Percentiles rank a stretch among this genome's conserved stretches.
phyloP scores from a whole-genome alignment of 92 coral and sea anemone species.

The Meandrina meandrites region DNA sequence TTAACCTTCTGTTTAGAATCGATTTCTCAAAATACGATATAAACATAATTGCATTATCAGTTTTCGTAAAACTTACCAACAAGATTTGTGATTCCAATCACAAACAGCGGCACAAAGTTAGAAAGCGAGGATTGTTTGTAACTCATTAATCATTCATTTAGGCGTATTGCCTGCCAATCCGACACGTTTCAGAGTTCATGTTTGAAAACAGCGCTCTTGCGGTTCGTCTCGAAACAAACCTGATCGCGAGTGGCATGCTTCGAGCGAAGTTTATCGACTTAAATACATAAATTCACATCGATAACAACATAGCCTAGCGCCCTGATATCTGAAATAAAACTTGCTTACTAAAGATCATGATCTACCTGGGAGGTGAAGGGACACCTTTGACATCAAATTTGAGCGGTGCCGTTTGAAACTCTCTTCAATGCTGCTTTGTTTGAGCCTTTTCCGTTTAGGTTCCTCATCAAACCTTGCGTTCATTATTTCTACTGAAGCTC shows the following conservation, averaged over 20 bases:
- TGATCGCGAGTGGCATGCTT: background rate
- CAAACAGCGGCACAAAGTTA: background rate
- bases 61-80: background rate
- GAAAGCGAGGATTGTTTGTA: background rate
- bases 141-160: conserved; percentile 25
- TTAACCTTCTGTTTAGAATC: background rate
- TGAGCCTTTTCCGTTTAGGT: conserved; percentile 81
- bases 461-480: conserved; percentile 65
- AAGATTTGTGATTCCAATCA: background rate
- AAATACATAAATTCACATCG: background rate
- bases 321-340: background rate
- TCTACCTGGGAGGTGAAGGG: conserved; percentile 32
- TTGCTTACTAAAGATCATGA: background rate
- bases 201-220: background rate
- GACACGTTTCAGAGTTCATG: background rate
- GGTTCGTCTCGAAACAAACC: background rate
- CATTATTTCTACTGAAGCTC: conserved; percentile 49
- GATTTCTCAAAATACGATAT: too few relatives aligned
- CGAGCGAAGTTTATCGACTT: background rate
- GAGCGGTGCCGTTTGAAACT: conserved; percentile 84
- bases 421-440: conserved; percentile 90
- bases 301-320: background rate
- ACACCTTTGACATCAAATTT: conserved; percentile 13
- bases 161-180: background rate
- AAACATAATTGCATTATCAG: background rate